Conservation (phyloP, 1,140 invertebrate species). For the Drosophila sechellia region DNA sequence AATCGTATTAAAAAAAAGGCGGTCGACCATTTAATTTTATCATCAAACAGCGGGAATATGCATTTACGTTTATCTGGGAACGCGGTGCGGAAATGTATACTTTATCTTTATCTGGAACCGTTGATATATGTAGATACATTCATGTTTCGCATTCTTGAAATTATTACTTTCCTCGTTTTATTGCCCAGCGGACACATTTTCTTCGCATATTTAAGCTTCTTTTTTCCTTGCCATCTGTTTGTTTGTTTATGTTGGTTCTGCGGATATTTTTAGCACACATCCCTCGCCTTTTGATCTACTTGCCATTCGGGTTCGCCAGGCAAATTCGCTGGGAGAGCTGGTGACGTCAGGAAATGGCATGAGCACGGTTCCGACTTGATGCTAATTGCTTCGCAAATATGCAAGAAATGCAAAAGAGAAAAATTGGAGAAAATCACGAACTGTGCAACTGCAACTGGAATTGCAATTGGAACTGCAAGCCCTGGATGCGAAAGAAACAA, state of each 20-base stretch:
- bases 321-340: constrained; percentile 26
- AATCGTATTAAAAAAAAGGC: not conserved
- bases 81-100: not conserved
- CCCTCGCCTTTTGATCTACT: constrained; percentile 28
- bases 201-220: constrained; percentile 37
- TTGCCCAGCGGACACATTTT: constrained; percentile 28
- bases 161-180: constrained; percentile 26
- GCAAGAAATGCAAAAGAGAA: constrained; percentile 53
- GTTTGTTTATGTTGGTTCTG: constrained; percentile 29
- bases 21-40: not conserved
- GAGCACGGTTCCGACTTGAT: constrained; percentile 39
- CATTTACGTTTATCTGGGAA: constrained; percentile 4
- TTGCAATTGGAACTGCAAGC: constrained; percentile 31
- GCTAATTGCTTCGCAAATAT: constrained; percentile 68
- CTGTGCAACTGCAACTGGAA: constrained; percentile 42
- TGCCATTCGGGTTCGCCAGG: constrained; percentile 27
- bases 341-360: constrained; percentile 48
- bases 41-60: not conserved
- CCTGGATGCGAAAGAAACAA: constrained; percentile 34
- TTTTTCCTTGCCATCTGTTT: constrained; percentile 30
- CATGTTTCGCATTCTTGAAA: constrained; percentile 6
- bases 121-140: not conserved
- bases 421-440: constrained; percentile 73
- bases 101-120: constrained; percentile 31
- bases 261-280: constrained; percentile 28